Evolutionary conservation across 2,113 vertebrate genomes (phyloP), one percentile per base, ranked within the genome.

Genomic region (Quiscalus mexicanus): DNA sequence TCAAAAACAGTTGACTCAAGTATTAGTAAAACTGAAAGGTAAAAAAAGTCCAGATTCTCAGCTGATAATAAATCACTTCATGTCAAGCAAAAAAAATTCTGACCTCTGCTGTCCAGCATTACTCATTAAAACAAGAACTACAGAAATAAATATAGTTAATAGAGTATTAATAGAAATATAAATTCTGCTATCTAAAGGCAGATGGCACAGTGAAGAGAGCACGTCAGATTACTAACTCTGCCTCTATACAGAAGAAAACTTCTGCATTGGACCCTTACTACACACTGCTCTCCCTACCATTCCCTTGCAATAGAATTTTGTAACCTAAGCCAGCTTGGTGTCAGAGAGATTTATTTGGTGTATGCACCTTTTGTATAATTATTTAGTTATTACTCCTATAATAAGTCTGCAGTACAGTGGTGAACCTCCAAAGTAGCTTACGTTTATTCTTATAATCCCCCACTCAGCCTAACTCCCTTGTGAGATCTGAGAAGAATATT

Each of bases 1-100:
- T 91, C 70, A 76, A 85, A 89, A 87, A 6, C 67, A 63, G 52
- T 77, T 86, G 39, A 71, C 56, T 90, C 27, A 67, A 88, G 47
- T 78, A 92, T 87, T 68, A 90, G 68, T 60, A 88, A 96, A 96
- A 90, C 39, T 35, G 47, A 77, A 84, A 89, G 37, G 59, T 8
- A 53, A 53, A 85, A 74, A 64, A n/a, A 44, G 7, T 60, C 35
- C 62, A 84, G 64, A 60, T 84, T 95, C 75, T 89, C 82, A 95
- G 47, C 52, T 93, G 68, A 81, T 86, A 68, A 67, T 94, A 96
- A 95, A 92, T 93, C 90, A 85, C 13, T 89, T 87, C 31, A 45
- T 2, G 56, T 77, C 87, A 90, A 84, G 45, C 4, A 77, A 84
- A 85, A 92, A 86, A 35, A 73, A 9, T 6, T 85, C 42, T 91